phyloP scores from a whole-genome alignment of 2,888 invertebrate genomes.

The Apoda limacodes region DNA sequence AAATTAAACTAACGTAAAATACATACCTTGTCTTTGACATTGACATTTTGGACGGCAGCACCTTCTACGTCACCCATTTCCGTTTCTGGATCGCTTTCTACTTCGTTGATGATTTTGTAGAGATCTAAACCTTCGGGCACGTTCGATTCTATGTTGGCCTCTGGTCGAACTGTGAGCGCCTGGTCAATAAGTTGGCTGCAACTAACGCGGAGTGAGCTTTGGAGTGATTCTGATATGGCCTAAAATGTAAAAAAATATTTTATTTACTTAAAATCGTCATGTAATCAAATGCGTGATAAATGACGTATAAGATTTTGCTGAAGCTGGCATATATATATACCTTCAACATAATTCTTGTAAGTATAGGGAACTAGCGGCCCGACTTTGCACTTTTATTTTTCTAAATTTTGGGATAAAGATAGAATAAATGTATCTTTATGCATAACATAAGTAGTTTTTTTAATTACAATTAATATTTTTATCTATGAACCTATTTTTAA shows the following conservation, averaged over 20 bases:
- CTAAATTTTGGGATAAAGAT: no score
- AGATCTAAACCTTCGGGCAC: constrained; percentile 57
- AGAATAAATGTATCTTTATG: no score
- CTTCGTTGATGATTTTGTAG: constrained; percentile 54
- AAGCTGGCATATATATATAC: no score
- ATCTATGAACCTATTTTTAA: no score
- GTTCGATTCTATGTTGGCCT: constrained; percentile 59
- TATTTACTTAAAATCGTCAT: not conserved
- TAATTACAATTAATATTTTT: no score
- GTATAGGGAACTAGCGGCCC: no score
- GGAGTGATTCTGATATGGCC: constrained; percentile 55
- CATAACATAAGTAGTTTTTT: no score
- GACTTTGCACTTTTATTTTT: no score
- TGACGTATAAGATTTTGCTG: no score
- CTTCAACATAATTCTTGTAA: no score
- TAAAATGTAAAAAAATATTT: constrained; percentile 26
- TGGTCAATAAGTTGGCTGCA: not conserved
- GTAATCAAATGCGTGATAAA: no score
- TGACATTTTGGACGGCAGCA: constrained; percentile 31
- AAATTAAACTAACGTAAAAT: not conserved
- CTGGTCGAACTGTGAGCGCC: constrained; percentile 25
- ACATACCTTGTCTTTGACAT: constrained; percentile 38
- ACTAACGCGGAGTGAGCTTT: not conserved
- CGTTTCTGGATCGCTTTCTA: constrained; percentile 48
- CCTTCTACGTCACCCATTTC: constrained; percentile 47